Conservation (phyloP, 2,797 vertebrate genomes). For the Myotis pilosus region DNA sequence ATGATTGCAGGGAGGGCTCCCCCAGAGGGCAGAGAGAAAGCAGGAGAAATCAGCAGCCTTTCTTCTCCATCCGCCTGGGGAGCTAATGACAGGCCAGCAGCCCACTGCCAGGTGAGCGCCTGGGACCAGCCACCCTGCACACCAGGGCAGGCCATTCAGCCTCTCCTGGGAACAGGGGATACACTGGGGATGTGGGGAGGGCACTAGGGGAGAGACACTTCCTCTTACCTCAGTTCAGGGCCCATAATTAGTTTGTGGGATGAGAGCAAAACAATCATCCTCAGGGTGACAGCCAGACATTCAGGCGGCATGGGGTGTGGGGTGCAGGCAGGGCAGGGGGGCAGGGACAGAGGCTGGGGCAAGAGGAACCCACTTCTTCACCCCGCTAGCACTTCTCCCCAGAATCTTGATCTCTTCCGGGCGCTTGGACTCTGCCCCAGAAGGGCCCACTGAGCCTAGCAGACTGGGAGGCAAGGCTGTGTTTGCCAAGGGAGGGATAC, state of each 20-base stretch:
- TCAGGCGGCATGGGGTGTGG: conserved; percentile 61
- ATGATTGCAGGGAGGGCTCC: background rate
- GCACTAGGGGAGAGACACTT: conserved; percentile 48
- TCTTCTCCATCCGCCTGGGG: background rate
- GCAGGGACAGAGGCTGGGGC: background rate
- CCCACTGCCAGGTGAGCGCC: conserved; percentile 60
- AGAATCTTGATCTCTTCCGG: conserved; percentile 22
- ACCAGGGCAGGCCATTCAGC: background rate
- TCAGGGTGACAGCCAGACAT: conserved; percentile 75
- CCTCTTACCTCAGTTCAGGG: conserved; percentile 54
- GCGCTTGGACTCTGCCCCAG: conserved; percentile 74
- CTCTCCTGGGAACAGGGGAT: conserved; percentile 22
- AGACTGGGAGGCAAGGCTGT: conserved; percentile 49
- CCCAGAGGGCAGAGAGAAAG: conserved; percentile 26
- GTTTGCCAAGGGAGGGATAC: conserved; percentile 69
- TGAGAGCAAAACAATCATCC: conserved; percentile 74
- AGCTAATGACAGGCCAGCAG: conserved; percentile 63
- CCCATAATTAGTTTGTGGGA: conserved; percentile 78
- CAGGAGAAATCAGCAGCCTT: conserved; percentile 9
- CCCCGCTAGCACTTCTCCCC: conserved; percentile 14
- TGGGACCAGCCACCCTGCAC: background rate
- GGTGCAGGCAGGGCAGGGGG: conserved; percentile 1
- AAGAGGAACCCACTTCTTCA: background rate
- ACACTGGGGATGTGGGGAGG: background rate
- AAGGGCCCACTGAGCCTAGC: background rate